These are phyloP conservation scores for Acleris sparsana DNA, from an alignment of 2,888 invertebrate species.

Conservation along the genomic window DNA sequence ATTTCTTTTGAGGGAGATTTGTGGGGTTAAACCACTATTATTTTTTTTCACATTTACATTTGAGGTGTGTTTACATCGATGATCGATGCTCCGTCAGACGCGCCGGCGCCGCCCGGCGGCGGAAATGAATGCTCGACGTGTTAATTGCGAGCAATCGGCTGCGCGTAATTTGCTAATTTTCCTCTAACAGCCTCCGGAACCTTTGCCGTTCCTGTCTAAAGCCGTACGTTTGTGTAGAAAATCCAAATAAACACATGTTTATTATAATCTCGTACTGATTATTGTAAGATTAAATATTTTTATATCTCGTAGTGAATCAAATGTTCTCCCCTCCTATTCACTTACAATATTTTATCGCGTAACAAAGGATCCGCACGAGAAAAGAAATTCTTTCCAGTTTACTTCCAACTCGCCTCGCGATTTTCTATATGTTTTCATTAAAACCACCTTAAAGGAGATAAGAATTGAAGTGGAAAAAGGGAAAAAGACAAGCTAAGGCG, in stretches of 20 bases:
- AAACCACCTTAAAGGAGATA: constrained; percentile 34
- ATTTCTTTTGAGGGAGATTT: too few relatives aligned
- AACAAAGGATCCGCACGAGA: constrained; percentile 20
- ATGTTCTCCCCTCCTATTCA: not conserved
- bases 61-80: too few relatives aligned
- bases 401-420: constrained; percentile 23
- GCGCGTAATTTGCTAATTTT: constrained; percentile 69
- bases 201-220: constrained; percentile 37
- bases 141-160: constrained; percentile 68
- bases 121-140: constrained; percentile 67
- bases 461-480: constrained; percentile 30
- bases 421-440: constrained; percentile 35
- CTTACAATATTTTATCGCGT: constrained; percentile 14
- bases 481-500: constrained; percentile 11
- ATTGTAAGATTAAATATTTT: too few relatives aligned
- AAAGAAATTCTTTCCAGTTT: constrained; percentile 24
- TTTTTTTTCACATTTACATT: too few relatives aligned
- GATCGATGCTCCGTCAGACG: not conserved
- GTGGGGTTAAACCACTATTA: too few relatives aligned
- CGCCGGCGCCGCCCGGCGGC: constrained; percentile 39
- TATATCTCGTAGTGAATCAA: too few relatives aligned
- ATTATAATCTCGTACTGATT: too few relatives aligned
- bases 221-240: not conserved
- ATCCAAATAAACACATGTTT: too few relatives aligned
- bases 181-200: constrained; percentile 51